Base-by-base conservation (phyloP, 2,113 vertebrate species). In the Porphyrio hochstetteri region DNA sequence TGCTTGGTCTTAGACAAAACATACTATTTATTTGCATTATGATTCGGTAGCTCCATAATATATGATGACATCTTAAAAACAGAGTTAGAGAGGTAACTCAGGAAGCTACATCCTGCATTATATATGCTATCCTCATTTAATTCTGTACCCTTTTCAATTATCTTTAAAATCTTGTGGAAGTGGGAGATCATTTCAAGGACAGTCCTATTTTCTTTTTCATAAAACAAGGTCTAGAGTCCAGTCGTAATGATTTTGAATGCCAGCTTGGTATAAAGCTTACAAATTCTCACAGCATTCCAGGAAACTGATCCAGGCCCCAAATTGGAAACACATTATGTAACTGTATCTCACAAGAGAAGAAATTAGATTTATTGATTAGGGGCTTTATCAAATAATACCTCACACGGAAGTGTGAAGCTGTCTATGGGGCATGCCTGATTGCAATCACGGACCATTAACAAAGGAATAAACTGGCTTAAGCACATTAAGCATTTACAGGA, bases 371-470 rank as follows among this genome's bases (percentile, higher is more conserved):
- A 84, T 94, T 93, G 94, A 93, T 96, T 96, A 75, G 24, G 21
- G 24, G n/a, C 93, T 92, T 93, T 88, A 94, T 95, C 91, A 94
- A 96, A 97, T 86, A 90, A 85, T 74, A 77, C 78, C 65, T 95
- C 79, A 76, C 53, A 50, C 13, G 29, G 90, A 95, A 95, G 86
- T 59, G 56, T 93, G 94, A 79, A 72, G 31, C 46, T 95, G 65
- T 91, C 72, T 85, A 44, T 68, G 88, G 83, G 68, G 71, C 31
- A 80, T 55, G 76, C 15, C 56, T 84, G 82, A 92, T 96, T 92
- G 81, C 63, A 93, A 86, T 95, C 94, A 80, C 0, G 0, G 65
- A 70, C 77, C 86, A 95, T 96, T 96, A 93, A 93, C 90, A 81
- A 76, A 90, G 81, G 69, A 91, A 93, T 96, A 95, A 96, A 96